These are phyloP conservation scores for Oreochromis grahami DNA, from an alignment of 2,797 vertebrate species.

Conservation along the genomic window DNA sequence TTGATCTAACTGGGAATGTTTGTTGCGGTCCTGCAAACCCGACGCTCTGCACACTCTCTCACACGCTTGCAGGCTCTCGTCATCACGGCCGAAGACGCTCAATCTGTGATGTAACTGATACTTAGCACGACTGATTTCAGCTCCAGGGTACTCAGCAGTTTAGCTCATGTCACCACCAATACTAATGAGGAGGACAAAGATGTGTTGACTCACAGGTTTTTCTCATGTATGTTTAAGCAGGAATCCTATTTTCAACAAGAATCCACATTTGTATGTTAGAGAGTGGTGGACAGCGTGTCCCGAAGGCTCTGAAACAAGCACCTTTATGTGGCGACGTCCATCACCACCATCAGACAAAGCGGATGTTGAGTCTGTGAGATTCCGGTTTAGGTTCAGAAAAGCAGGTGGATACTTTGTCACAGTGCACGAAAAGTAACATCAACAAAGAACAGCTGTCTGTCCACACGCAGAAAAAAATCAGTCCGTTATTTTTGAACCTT, in stretches of 20 bases:
- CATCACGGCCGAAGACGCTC: not conserved
- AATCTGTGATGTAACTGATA: not conserved
- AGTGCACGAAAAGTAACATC: not conserved
- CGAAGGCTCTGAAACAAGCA: not conserved
- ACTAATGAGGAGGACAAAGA: not conserved
- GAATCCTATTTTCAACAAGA: not conserved
- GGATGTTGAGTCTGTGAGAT: not conserved
- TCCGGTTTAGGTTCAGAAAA: not conserved
- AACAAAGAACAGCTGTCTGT: not conserved
- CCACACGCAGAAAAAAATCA: not conserved
- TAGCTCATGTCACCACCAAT: not conserved
- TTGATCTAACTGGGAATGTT: slow-evolving; percentile 13
- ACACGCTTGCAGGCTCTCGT: not conserved
- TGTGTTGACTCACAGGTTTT: not conserved
- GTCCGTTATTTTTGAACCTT: not conserved
- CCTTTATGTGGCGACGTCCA: not conserved
- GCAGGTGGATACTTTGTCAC: not conserved
- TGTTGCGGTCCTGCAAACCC: slow-evolving; percentile 19
- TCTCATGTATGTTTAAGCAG: not conserved
- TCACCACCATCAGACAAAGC: not conserved
- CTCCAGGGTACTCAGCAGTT: not conserved
- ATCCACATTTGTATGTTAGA: not conserved
- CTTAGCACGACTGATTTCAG: not conserved
- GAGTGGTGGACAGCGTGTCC: not conserved
- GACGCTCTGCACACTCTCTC: not conserved